Percentiles rank a stretch among this genome's conserved stretches.
phyloP scores from a whole-genome alignment of 2,113 vertebrate species.

The Aspidoscelis tigris region DNA sequence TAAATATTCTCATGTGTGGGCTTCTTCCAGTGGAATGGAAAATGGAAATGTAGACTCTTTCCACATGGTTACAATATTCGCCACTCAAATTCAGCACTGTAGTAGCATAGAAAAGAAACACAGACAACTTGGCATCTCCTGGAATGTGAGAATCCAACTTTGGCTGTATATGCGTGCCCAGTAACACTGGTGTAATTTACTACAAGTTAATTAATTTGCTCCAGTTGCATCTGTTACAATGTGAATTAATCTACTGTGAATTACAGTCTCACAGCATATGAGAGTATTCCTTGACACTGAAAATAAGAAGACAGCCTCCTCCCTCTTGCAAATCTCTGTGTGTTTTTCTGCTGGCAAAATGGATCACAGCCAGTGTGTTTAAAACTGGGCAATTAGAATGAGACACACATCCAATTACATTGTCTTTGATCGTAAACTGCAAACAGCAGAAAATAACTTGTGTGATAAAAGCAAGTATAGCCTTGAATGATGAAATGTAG shows the following conservation, averaged over 20 bases:
- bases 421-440: not conserved
- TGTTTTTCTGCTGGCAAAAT: not conserved
- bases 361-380: not conserved
- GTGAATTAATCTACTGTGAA: no score
- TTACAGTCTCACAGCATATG: not conserved
- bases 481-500: not conserved
- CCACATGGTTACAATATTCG: not conserved
- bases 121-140: not conserved
- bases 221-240: not conserved
- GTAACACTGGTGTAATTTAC: not conserved
- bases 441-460: slow-evolving; percentile 5
- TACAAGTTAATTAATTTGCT: not conserved
- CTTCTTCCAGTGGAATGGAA: not conserved
- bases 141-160: not conserved
- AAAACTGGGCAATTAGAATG: not conserved
- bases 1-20: no score
- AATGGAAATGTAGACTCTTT: not conserved
- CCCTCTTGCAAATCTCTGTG: not conserved
- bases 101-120: no score
- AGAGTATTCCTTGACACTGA: not conserved
- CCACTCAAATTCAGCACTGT: not conserved
- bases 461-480: not conserved
- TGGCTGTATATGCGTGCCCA: not conserved
- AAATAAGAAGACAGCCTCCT: not conserved
- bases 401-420: not conserved